Evolutionary conservation across 2,797 vertebrate genomes (phyloP).

Genomic region (Dromococcyx pavoninus): DNA sequence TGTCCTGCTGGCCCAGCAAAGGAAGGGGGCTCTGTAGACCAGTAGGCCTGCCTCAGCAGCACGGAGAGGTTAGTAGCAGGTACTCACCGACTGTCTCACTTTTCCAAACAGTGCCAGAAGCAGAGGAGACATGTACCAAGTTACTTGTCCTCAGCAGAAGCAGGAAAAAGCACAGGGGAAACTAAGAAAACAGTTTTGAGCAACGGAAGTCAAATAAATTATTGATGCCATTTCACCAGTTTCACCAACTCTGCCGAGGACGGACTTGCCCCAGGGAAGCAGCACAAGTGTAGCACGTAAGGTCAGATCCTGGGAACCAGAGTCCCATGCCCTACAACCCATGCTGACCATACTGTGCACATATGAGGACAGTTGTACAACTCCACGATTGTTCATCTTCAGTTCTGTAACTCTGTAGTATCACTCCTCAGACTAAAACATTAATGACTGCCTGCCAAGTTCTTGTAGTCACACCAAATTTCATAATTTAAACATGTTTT

Average conservation of each 20-base stretch:
- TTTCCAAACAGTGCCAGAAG: not conserved
- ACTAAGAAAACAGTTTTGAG: not conserved
- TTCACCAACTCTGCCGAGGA: not conserved
- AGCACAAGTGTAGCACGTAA: not conserved
- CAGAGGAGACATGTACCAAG: not conserved
- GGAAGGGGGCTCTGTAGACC: not conserved
- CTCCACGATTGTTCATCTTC: constrained; percentile 8
- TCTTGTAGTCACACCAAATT: constrained; percentile 58
- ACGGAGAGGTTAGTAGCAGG: not conserved
- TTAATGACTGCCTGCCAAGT: constrained; percentile 49
- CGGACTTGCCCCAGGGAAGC: not conserved
- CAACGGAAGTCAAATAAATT: not conserved
- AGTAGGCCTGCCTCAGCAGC: not conserved
- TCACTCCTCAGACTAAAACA: constrained; percentile 43
- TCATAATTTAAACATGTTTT: constrained; percentile 60
- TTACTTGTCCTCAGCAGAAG: not conserved
- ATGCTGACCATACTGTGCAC: fast-evolving
- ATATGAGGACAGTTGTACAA: not conserved
- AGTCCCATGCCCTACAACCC: not conserved
- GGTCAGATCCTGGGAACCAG: not conserved
- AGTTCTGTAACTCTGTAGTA: constrained; percentile 8
- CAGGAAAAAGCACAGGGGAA: not conserved
- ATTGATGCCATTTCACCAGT: not conserved
- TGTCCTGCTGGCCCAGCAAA: not conserved
- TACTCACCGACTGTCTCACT: not conserved